Evolutionary conservation across 2,888 invertebrate species (phyloP), one percentile per base, ranked within the genome.

Genomic region (Microctonus aethiopoides): DNA sequence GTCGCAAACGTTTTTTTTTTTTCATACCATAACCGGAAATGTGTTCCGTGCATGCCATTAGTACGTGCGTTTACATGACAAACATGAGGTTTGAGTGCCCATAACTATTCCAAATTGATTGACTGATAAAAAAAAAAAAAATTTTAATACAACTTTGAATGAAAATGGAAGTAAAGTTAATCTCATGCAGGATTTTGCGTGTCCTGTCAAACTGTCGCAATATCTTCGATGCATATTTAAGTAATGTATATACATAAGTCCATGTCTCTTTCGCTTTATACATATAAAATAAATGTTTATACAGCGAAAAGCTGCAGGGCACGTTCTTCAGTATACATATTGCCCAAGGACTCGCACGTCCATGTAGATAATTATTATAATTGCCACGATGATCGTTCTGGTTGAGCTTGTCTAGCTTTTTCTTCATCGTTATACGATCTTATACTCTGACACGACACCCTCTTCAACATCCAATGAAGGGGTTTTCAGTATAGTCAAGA

Each of bases 1-100:
- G 70, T 67, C 36, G 5, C 32, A 11, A n/a, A 29, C 59, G 20
- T 67, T 34, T 54, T 26, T n/a, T n/a, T n/a, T n/a, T n/a, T 36
- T 54, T 46, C 32, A 36, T 32, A 32, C 70, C 61, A 63, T 65
- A 68, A 70, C 39, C 66, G 70, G 72, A 74, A 68, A 63, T 70
- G 67, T 67, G 72, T 57, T 54, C 70, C 69, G 69, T 69, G 71
- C 51, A 46, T 16, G 63, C 52, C 59, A 34, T 22, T 10, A 59
- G 26, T 62, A 26, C 46, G 26, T 41, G 24, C 24, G n/a, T 41
- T 13, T 34, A 26, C 46, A 46, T 36, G 26, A 32, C 9, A 57
- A 57, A 57, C 26, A 46, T 16, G 16, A n/a, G 20, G 29, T 26
- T 54, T 26, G 24, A 2, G 2, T 3, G 24, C 26, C 16, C n/a